These are phyloP conservation scores for Anhinga anhinga DNA, from an alignment of 2,113 vertebrate species.

Conservation along the genomic window DNA sequence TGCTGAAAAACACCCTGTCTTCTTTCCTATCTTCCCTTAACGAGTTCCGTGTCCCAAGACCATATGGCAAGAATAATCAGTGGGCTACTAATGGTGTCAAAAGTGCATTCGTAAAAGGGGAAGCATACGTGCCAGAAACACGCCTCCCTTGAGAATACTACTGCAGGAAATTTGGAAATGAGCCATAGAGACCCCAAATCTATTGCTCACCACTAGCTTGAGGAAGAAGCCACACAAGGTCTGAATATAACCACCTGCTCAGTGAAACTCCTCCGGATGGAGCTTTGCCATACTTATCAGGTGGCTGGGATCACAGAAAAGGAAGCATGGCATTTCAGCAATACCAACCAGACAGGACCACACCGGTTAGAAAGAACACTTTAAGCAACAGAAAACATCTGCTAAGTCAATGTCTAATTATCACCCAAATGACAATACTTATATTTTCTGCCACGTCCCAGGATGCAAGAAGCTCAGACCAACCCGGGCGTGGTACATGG, in stretches of 20 bases:
- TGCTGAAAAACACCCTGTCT: background rate
- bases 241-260: background rate
- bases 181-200: accelerated
- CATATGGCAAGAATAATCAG: background rate
- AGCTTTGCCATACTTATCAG: background rate
- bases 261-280: background rate
- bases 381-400: background rate
- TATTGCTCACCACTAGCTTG: background rate
- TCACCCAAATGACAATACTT: background rate
- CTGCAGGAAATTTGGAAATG: background rate
- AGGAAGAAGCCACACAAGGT: background rate
- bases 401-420: background rate
- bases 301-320: background rate
- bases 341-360: background rate
- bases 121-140: background rate
- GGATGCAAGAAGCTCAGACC: background rate
- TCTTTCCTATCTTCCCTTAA: background rate
- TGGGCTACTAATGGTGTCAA: background rate
- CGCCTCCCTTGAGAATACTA: background rate
- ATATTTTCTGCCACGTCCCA: background rate
- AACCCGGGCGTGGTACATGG: accelerated
- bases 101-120: background rate
- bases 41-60: background rate
- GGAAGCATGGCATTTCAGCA: background rate
- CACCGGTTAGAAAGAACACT: accelerated